Percentiles rank a stretch among this genome's conserved stretches.
These are phyloP conservation scores for Lagopus muta DNA, from an alignment of 2,113 vertebrate species.

Conservation along the genomic window DNA sequence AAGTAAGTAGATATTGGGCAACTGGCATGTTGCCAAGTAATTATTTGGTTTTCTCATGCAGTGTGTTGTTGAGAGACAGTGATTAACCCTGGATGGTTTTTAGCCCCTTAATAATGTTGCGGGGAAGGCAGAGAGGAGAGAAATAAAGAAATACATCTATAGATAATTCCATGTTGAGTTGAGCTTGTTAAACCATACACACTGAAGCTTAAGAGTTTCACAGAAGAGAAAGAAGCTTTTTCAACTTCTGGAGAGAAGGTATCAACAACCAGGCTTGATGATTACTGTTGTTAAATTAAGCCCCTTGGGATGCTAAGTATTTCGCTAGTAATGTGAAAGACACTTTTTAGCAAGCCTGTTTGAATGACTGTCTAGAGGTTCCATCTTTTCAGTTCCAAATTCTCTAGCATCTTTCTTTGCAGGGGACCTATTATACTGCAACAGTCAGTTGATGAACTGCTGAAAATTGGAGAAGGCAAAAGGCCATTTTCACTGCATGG, in stretches of 20 bases:
- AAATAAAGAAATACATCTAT: neutral
- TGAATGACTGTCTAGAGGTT: conserved; percentile 48
- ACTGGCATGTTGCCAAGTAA: neutral
- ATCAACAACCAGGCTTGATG: conserved; percentile 62
- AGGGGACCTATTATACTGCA: conserved; percentile 36
- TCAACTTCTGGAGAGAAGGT: conserved; percentile 37
- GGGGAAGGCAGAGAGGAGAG: neutral
- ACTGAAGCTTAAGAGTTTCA: conserved; percentile 52
- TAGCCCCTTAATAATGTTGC: neutral
- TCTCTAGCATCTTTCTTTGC: conserved; percentile 43
- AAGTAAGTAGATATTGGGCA: neutral
- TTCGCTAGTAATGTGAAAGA: neutral
- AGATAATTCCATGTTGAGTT: conserved; percentile 44
- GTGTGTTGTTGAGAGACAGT: neutral
- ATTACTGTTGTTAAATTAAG: conserved; percentile 50
- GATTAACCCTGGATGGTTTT: neutral
- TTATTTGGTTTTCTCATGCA: neutral
- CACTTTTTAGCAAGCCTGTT: conserved; percentile 39
- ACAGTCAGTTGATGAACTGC: conserved; percentile 56
- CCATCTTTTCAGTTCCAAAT: conserved; percentile 46
- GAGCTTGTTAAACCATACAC: conserved; percentile 56
- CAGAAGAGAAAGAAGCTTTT: conserved; percentile 24
- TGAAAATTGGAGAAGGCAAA: conserved; percentile 59
- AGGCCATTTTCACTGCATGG: conserved; percentile 68
- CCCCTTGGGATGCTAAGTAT: conserved; percentile 23